phyloP scores from a whole-genome alignment of 2,797 vertebrate species.

The Lateolabrax maculatus region DNA sequence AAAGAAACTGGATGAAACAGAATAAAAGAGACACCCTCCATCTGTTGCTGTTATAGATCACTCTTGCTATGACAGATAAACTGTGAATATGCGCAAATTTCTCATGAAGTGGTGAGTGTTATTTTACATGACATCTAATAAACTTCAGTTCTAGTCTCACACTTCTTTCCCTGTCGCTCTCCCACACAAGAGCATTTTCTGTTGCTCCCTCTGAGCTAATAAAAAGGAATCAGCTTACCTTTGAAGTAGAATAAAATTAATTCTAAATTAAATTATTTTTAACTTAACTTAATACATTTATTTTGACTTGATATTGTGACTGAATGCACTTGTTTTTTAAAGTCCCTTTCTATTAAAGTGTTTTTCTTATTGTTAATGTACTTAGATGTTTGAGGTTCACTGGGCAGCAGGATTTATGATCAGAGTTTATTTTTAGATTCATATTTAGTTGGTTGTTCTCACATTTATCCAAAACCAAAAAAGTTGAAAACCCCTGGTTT shows the following conservation, averaged over 20 bases:
- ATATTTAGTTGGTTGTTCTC: no score
- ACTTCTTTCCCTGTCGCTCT: background rate
- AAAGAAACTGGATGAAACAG: background rate
- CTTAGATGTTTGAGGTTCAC: background rate
- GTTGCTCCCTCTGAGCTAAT: background rate
- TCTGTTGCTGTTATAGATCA: background rate
- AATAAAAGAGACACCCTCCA: background rate
- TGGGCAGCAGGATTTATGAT: background rate
- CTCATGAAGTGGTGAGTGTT: background rate
- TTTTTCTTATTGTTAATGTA: background rate
- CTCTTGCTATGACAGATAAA: background rate
- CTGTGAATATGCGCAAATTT: background rate
- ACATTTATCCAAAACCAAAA: background rate
- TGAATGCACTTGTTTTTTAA: background rate
- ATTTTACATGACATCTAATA: constrained; percentile 5
- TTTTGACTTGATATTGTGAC: no score
- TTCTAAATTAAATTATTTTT: background rate
- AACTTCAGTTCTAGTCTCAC: background rate
- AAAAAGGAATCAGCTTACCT: background rate
- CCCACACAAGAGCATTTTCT: background rate
- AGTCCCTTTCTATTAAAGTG: background rate
- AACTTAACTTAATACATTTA: background rate
- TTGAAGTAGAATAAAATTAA: background rate
- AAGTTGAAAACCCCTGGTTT: background rate
- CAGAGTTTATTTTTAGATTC: background rate